Base-by-base conservation (phyloP, 2,113 vertebrate species). In the Pelmatolapia mariae region DNA sequence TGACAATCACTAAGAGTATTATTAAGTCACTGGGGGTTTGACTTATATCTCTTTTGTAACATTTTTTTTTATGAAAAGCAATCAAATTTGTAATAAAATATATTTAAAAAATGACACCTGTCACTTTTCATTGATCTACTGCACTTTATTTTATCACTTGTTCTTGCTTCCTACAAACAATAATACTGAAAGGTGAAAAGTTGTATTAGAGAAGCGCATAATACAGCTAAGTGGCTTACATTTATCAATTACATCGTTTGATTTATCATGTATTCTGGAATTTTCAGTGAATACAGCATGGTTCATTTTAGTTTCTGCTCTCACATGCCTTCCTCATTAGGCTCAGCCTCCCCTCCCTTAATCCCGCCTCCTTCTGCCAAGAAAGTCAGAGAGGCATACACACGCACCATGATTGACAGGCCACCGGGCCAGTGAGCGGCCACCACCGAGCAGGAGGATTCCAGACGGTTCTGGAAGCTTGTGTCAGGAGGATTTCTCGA, bases 401-500 rank as follows among this genome's bases (percentile, higher is more conserved):
- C 36, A 10, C 6, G 8, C 8, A 22, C 6, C 0, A 2, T 90
- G 91, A 96, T 22, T 93, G 95, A 95, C 95, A 92, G 59, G 1
- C 1, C 5, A 4, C 1, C 2, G 1, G 29, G 12, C 95, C 91
- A 12, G 19, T 94, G 87, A 85, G 56, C 47, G 66, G 4, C 4
- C 80, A 80, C 8, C 36, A 6, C 7, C 10, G 12, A 73, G 79
- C 82, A 19, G 40, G 93, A 96, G 66, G 79, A 86, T 95, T 97
- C 95, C 89, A 96, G 96, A 96, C 26, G 87, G 82, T 96, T 96
- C 96, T 93, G 85, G 95, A 94, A 92, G 92, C 73, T 84, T 47
- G 18, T 11, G 83, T 79, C 19, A 15, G 82, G 91, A 79, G 26
- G 73, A 22, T 88, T 95, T 96, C 95, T 96, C 81, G 95, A 95